Base-by-base conservation (phyloP, 2,797 vertebrate genomes). In the Scyliorhinus canicula region DNA sequence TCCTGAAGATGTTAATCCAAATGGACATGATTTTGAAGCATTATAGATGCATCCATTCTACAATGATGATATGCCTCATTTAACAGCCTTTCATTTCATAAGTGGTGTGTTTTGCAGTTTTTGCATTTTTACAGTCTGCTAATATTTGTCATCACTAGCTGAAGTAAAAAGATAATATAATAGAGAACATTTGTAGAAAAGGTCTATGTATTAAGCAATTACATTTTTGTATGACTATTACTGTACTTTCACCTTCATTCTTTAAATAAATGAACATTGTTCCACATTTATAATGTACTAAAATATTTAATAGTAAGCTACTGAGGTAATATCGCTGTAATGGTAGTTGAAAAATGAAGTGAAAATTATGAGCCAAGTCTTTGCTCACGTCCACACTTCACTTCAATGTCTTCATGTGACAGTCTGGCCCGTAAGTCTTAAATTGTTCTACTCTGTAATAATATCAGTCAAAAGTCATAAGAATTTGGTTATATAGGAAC, bases 1-100 rank as follows among this genome's bases (percentile, higher is more conserved):
- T 96, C 99, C 99, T 0, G 99, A 99, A 96, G 97, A 98, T 93
- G 97, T 99, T 96, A 98, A 98, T 90, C 95, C 98, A 82, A 98
- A 96, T 50, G 98, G 98, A 96, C 98, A 97, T 0, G 98, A 99
- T 96, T 99, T 98, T 82, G 98, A 99, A 96, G 98, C 98, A 96
- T 98, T 99, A 96, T 99, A 98, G 98, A 95, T 95, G 57, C 5
- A 50, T 95, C 95, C 69, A n/a, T 95, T 94, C 47, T 74, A n/a
- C 47, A 47, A 44, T 84, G 95, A 93, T 88, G 52, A 95, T 47
- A 96, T 74, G 96, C 93, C 96, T 96, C 95, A 95, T 95, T 97
- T 97, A 97, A 97, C 95, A 95, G 96, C 96, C 97, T 97, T 97
- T 96, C 96, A 97, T 95, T 95, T 96, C 95, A 97, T 97, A 96